These are phyloP conservation scores for Caloenas nicobarica DNA, from an alignment of 2,113 vertebrate genomes.

Conservation along the genomic window DNA sequence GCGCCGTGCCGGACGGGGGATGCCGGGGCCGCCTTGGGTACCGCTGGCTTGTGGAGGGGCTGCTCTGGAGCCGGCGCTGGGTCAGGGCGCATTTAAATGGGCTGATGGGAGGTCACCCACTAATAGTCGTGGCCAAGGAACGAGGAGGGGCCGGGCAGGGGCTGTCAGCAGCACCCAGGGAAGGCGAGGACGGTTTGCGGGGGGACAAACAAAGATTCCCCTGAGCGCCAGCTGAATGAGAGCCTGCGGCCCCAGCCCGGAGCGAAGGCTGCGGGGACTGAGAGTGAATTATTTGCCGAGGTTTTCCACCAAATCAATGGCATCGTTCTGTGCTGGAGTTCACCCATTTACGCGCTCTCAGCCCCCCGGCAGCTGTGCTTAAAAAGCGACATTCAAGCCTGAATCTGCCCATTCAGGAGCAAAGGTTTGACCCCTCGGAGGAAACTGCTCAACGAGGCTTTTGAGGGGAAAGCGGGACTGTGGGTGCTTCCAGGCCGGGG, in stretches of 20 bases:
- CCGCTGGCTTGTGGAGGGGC: background rate
- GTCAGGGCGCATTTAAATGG: rapidly evolving
- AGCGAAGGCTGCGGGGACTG: background rate
- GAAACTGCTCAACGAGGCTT: constrained; percentile 35
- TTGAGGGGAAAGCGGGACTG: background rate
- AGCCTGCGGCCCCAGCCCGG: background rate
- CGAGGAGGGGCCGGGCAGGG: background rate
- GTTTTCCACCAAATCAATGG: constrained; percentile 22
- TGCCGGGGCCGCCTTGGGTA: rapidly evolving
- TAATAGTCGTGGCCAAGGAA: rapidly evolving
- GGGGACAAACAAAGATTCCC: background rate
- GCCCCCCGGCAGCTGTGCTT: constrained; percentile 36
- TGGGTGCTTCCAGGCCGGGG: background rate
- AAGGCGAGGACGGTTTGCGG: background rate
- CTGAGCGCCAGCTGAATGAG: background rate
- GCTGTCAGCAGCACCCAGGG: background rate
- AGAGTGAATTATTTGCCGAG: constrained; percentile 17
- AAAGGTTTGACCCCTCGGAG: background rate
- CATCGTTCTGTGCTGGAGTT: constrained; percentile 34
- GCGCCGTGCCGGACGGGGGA: no score
- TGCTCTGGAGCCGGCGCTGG: background rate
- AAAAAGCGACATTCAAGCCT: constrained; percentile 52
- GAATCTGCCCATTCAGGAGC: constrained; percentile 43
- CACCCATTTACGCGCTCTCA: background rate
- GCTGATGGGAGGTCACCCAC: background rate